These are phyloP conservation scores for Sclerodermus sp. DNA, from an alignment of 2,888 invertebrate genomes.

Conservation along the genomic window DNA sequence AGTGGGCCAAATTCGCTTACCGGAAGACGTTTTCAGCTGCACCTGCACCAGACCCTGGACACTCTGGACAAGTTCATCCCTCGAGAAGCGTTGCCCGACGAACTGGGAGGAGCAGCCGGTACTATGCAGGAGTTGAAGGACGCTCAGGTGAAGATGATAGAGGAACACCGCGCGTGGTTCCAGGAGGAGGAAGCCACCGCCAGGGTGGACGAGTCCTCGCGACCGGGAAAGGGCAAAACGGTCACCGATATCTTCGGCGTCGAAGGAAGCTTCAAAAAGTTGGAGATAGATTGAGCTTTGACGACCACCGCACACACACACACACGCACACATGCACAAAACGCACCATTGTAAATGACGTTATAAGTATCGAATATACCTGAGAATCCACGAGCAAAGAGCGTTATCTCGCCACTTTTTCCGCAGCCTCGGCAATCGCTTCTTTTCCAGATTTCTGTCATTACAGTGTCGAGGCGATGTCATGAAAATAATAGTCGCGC, in stretches of 20 bases:
- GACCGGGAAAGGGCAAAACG: conserved; percentile 67
- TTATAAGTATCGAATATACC: no score
- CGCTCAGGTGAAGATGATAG: conserved; percentile 35
- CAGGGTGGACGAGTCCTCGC: conserved; percentile 62
- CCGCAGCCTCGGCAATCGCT: no score
- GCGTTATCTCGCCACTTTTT: no score
- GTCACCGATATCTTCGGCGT: conserved; percentile 66
- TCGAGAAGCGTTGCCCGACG: conserved; percentile 63
- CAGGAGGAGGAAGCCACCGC: conserved; percentile 59
- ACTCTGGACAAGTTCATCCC: conserved; percentile 60
- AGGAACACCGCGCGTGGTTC: conserved; percentile 49
- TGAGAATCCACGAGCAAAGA: no score
- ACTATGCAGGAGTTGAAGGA: conserved; percentile 38
- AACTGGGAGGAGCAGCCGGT: conserved; percentile 65
- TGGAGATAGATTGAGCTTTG: conserved; percentile 67
- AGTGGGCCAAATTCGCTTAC: no score
- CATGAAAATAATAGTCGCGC: no score
- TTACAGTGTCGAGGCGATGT: no score
- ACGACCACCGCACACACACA: no score
- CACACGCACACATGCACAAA: no score
- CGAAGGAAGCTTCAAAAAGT: conserved; percentile 72
- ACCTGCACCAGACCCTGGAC: conserved; percentile 60
- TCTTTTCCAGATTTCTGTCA: no score
- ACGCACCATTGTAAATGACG: no score
- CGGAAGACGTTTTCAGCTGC: no score